These are phyloP conservation scores for Luehdorfia chinensis DNA, from an alignment of 1,140 invertebrate species.

Conservation along the genomic window DNA sequence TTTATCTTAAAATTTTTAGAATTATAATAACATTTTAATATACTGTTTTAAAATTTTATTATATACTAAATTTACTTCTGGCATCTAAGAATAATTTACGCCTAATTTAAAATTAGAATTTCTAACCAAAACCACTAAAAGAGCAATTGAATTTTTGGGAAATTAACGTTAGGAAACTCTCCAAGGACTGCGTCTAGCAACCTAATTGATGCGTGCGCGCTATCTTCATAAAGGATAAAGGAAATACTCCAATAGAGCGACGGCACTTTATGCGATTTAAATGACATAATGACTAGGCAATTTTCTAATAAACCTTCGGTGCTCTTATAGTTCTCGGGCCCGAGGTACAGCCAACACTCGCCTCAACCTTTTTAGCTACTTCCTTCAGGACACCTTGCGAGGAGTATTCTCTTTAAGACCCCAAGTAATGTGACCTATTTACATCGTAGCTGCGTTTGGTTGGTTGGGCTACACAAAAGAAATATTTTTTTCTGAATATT, in stretches of 20 bases:
- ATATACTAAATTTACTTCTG: too few species aligned
- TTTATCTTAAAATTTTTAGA: too few species aligned
- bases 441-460: neutral
- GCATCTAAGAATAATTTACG: too few species aligned
- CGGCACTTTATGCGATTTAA: conserved; percentile 76
- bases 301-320: conserved; percentile 77
- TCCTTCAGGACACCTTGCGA: conserved; percentile 66
- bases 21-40: too few species aligned
- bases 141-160: conserved; percentile 1
- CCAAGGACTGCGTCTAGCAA: conserved; percentile 52
- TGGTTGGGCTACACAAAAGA: too few species aligned
- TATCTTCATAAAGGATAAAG: conserved; percentile 75
- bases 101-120: too few species aligned
- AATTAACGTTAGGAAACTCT: conserved; percentile 23
- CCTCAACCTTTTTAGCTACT: conserved; percentile 62
- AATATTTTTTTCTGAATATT: too few species aligned
- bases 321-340: conserved; percentile 64
- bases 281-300: conserved; percentile 76
- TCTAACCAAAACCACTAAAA: too few species aligned
- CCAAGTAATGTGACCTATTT: conserved; percentile 13
- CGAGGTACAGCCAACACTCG: conserved; percentile 52
- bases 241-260: conserved; percentile 75
- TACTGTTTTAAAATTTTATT: too few species aligned
- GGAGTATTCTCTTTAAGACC: conserved; percentile 21
- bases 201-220: conserved; percentile 71